Percentiles rank a stretch among this genome's conserved stretches.
Evolutionary conservation across 2,888 invertebrate genomes (phyloP).

Genomic region (Acanthoscelides obtectus): DNA sequence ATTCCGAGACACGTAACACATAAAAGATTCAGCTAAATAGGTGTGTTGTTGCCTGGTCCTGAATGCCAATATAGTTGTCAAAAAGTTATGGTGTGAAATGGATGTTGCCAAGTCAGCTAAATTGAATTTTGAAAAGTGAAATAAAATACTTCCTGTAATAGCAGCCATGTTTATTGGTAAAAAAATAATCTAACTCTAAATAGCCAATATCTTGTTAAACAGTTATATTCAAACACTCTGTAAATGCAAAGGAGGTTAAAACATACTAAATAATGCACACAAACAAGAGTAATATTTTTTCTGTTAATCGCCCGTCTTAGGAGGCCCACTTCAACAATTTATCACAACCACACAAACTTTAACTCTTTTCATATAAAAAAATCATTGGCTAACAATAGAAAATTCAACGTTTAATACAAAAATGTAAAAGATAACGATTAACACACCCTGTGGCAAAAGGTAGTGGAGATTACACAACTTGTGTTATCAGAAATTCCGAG

Average conservation of each 20-base stretch:
- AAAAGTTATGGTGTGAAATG: no score
- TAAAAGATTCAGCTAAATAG: no score
- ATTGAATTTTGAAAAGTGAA: neutral
- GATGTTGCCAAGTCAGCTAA: no score
- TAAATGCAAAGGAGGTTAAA: conserved; percentile 25
- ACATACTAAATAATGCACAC: conserved; percentile 25
- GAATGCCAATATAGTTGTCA: no score
- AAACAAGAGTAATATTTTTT: conserved; percentile 20
- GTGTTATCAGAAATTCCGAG: neutral
- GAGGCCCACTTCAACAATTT: conserved; percentile 20
- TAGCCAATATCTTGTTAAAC: conserved; percentile 54
- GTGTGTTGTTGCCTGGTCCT: no score
- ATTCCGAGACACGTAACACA: no score
- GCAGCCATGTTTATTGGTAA: conserved; percentile 57
- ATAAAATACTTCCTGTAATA: conserved; percentile 27
- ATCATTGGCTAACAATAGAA: conserved; percentile 12
- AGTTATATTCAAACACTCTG: conserved; percentile 28
- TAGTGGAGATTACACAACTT: neutral
- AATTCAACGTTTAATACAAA: conserved; percentile 9
- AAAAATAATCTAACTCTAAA: conserved; percentile 65
- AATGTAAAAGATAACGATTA: conserved; percentile 3
- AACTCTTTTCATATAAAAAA: conserved; percentile 12
- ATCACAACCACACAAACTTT: conserved; percentile 33
- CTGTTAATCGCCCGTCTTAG: conserved; percentile 12
- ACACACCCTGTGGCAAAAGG: neutral